Percentiles rank a stretch among this genome's conserved stretches.
phyloP scores from a whole-genome alignment of 2,888 invertebrate species.

The Epiblema foenella region DNA sequence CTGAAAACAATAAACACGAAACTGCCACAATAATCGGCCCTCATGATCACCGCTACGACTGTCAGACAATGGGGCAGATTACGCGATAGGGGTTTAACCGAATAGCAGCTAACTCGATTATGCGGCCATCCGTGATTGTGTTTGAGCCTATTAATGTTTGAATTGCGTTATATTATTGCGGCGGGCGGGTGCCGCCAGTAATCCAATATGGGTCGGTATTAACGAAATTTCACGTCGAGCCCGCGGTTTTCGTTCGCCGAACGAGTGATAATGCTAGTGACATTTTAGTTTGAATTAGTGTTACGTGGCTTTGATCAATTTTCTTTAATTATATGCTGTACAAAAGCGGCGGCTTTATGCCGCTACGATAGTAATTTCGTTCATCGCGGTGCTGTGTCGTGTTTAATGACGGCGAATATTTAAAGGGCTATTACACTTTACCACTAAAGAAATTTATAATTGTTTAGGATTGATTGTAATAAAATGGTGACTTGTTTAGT shows the following conservation, averaged over 20 bases:
- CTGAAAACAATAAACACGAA: constrained; percentile 82
- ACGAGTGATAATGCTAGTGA: constrained; percentile 58
- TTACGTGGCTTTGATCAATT: constrained; percentile 52
- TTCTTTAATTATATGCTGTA: constrained; percentile 42
- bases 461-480: too few species aligned
- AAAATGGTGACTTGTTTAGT: too few species aligned
- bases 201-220: constrained; percentile 78
- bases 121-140: constrained; percentile 83
- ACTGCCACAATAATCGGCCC: constrained; percentile 83
- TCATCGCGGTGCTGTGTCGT: constrained; percentile 29
- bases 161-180: constrained; percentile 84
- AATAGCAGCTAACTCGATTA: constrained; percentile 84
- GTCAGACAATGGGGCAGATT: constrained; percentile 82
- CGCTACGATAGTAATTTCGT: constrained; percentile 31
- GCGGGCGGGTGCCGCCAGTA: constrained; percentile 69
- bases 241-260: constrained; percentile 58
- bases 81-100: constrained; percentile 82
- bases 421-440: too few species aligned
- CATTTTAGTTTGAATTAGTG: constrained; percentile 56
- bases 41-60: constrained; percentile 77
- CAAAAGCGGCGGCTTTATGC: constrained; percentile 40
- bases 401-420: constrained; percentile 28
- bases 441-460: too few species aligned
- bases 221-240: constrained; percentile 69
- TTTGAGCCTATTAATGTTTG: constrained; percentile 84